Base-by-base conservation (phyloP, 2,113 vertebrate genomes). In the Catharus bicknelli region DNA sequence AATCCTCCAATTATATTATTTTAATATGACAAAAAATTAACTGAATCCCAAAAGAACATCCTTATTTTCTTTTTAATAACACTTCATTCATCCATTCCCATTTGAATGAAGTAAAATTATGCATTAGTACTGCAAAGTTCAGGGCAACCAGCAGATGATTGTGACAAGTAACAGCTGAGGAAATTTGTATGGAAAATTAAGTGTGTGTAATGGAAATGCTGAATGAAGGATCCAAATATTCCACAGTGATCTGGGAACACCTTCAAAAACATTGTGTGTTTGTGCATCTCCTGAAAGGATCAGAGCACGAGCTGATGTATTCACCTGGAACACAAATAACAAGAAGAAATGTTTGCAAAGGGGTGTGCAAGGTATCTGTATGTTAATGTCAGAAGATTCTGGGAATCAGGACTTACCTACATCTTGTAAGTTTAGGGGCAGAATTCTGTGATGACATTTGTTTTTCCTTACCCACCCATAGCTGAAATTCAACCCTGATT, bases 101-200 rank as follows among this genome's bases (percentile, higher is more conserved):
- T 84, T 91, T 61, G 38, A 77, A 72, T 73, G 17, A 77, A 72
- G 43, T 66, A 55, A 81, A 72, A 59, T 53, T 72, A 57, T 72
- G 58, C 40, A 25, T 64, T 73, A 68, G 12, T 62, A 11, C 58
- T 87, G 54, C 57, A 75, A 75, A 26, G 30, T 64, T 89, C 30
- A 59, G 40, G 69, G 81, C 77, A 95, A 48, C 36, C 63, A 59
- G 53, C 27, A 61, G 66, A 54, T 68, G 48, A 85, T 5, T 85
- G 54, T 76, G 90, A 69, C 27, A 23, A 89, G n/a, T 45, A 86
- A 86, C 73, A 94, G 61, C 81, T 94, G 69, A 58, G 57, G 63
- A 57, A 87, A 91, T 66, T 10, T 55, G 45, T 92, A 42, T 40
- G 55, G 57, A 86, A 86, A 82, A 81, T 69, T 27, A 74, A 38